A percentile compares a stretch with the other conserved stretches of the same genome.
Conservation (phyloP, 1,140 invertebrate genomes). For the Meloidogyne floridensis region DNA sequence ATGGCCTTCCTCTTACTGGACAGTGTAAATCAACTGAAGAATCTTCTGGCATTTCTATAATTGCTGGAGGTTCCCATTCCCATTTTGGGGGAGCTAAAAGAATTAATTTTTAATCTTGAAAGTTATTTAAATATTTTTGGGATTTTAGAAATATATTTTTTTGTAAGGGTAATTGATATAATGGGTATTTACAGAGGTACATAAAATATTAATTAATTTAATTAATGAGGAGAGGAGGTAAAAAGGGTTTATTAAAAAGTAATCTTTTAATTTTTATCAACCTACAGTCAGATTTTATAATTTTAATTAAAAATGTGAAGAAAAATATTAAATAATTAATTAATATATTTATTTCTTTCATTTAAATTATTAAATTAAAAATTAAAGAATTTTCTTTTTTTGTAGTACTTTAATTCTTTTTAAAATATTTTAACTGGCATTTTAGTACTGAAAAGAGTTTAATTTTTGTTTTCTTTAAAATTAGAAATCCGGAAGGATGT, state of each 20-base stretch:
- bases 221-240: too few species aligned
- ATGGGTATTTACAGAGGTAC: too few species aligned
- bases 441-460: background rate
- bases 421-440: background rate
- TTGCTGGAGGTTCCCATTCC: conserved; percentile 80
- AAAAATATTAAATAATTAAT: background rate
- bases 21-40: conserved; percentile 85
- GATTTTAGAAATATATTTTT: too few species aligned
- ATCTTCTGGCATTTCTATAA: conserved; percentile 84
- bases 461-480: background rate
- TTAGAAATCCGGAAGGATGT: background rate
- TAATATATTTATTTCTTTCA: background rate
- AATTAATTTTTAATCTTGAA: too few species aligned
- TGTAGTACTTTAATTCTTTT: too few species aligned
- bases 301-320: conserved; percentile 7
- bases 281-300: conserved; percentile 1
- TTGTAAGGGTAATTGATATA: too few species aligned
- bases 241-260: background rate
- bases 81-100: conserved; percentile 81
- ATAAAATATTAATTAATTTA: too few species aligned
- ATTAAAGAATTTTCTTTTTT: background rate
- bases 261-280: background rate
- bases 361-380: background rate
- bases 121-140: too few species aligned
- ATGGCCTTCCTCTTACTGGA: conserved; percentile 81